Percentiles rank a stretch among this genome's conserved stretches.
These are phyloP conservation scores for Bombus consobrinus DNA, from an alignment of 1,140 invertebrate species.

Conservation along the genomic window DNA sequence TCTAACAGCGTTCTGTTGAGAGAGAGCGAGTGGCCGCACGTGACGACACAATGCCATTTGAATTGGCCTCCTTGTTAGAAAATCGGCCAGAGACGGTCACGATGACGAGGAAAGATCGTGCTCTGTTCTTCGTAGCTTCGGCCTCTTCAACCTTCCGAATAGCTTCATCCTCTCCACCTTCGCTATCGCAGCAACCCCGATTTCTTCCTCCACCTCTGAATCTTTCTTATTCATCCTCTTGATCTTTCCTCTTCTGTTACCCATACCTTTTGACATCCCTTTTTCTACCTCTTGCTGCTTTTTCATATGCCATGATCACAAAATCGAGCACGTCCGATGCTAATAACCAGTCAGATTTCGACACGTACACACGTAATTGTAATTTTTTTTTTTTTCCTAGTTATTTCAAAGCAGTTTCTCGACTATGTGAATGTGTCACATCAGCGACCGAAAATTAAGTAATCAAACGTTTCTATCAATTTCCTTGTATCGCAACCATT, in stretches of 20 bases:
- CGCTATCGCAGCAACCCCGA: slow-evolving; percentile 75
- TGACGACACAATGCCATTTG: slow-evolving; percentile 79
- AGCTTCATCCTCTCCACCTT: slow-evolving; percentile 65
- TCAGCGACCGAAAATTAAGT: neutral
- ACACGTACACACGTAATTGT: neutral
- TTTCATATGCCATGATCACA: neutral
- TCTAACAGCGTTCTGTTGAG: slow-evolving; percentile 50
- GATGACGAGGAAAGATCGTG: slow-evolving; percentile 53
- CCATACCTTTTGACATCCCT: neutral
- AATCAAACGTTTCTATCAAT: neutral
- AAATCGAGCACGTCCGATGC: slow-evolving; percentile 38
- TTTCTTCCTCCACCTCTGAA: slow-evolving; percentile 50
- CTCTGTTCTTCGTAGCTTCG: slow-evolving; percentile 53
- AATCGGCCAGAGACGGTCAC: slow-evolving; percentile 35
- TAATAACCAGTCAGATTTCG: neutral
- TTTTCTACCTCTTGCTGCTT: neutral
- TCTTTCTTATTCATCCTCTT: slow-evolving; percentile 37
- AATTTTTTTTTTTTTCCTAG: neutral
- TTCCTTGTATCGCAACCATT: neutral
- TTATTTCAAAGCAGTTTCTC: neutral
- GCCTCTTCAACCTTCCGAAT: slow-evolving; percentile 42
- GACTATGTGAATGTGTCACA: neutral
- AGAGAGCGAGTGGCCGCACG: slow-evolving; percentile 77
- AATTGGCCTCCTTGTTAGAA: slow-evolving; percentile 72
- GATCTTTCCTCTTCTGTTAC: slow-evolving; percentile 26